These are phyloP conservation scores for Syngnathus acus DNA, from an alignment of 2,797 vertebrate genomes.

Conservation along the genomic window DNA sequence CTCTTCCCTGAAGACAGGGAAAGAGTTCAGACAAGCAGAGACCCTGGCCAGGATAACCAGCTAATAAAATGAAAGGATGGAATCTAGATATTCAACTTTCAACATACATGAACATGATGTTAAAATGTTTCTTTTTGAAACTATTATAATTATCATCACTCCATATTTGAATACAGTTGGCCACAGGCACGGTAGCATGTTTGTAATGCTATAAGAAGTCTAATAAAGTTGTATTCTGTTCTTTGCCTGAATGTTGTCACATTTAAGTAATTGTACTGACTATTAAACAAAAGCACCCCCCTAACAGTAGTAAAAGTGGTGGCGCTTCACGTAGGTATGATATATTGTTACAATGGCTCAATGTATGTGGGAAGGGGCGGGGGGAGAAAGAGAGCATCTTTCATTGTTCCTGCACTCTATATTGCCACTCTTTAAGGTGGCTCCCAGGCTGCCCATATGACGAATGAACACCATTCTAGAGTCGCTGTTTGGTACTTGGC, in stretches of 20 bases:
- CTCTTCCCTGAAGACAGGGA: neutral
- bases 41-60: neutral
- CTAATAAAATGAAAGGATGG: neutral
- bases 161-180: slow-evolving; percentile 31
- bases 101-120: neutral
- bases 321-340: slow-evolving; percentile 41
- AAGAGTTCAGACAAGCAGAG: neutral
- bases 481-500: slow-evolving; percentile 80
- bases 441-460: slow-evolving; percentile 78
- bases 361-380: slow-evolving; percentile 55
- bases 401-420: slow-evolving; percentile 63
- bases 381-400: slow-evolving; percentile 40
- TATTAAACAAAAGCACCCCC: slow-evolving; percentile 40
- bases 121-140: neutral
- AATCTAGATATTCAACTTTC: neutral
- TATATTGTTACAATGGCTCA: slow-evolving; percentile 62
- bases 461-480: slow-evolving; percentile 80
- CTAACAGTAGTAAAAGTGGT: slow-evolving; percentile 46
- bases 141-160: neutral
- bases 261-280: slow-evolving; percentile 30
- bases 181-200: neutral
- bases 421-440: slow-evolving; percentile 68
- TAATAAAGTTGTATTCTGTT: neutral
- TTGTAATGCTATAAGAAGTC: neutral
- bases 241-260: slow-evolving; percentile 9